Evolutionary conservation across 2,888 invertebrate genomes (phyloP).

Genomic region (Hipparchia sbordonii): DNA sequence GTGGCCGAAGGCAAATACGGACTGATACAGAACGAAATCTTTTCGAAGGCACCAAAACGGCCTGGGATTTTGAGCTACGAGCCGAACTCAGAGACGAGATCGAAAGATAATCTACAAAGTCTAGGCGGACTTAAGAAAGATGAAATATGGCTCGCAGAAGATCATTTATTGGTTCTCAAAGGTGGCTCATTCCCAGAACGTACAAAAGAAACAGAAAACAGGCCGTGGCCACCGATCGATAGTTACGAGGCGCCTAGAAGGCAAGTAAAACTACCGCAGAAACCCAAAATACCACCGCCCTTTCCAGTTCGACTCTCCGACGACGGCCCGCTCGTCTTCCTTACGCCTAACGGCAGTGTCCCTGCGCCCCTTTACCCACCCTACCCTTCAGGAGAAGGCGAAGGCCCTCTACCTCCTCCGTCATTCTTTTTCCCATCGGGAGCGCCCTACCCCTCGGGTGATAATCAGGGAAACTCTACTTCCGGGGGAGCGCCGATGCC

Average conservation of each 20-base stretch:
- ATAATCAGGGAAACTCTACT: slow-evolving; percentile 86
- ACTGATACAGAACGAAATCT: slow-evolving; percentile 92
- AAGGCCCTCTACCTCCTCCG: slow-evolving; percentile 79
- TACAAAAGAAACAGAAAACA: slow-evolving; percentile 70
- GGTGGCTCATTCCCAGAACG: slow-evolving; percentile 88
- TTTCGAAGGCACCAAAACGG: slow-evolving; percentile 86
- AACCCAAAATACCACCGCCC: slow-evolving; percentile 94
- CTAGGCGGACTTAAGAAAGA: slow-evolving; percentile 92
- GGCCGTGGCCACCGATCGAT: slow-evolving; percentile 91
- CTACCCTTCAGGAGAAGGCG: slow-evolving; percentile 85
- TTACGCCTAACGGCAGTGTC: slow-evolving; percentile 90
- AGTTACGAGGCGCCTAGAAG: slow-evolving; percentile 91
- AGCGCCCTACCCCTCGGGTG: slow-evolving; percentile 81
- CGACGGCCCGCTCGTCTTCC: slow-evolving; percentile 93
- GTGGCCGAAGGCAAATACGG: slow-evolving; percentile 96
- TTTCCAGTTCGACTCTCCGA: slow-evolving; percentile 95
- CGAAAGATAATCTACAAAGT: slow-evolving; percentile 90
- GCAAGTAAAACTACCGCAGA: slow-evolving; percentile 92
- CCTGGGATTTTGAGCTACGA: slow-evolving; percentile 93
- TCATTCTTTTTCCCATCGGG: slow-evolving; percentile 84
- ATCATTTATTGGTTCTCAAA: slow-evolving; percentile 91
- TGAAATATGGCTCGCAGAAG: slow-evolving; percentile 95
- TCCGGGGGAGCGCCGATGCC: slow-evolving; percentile 85
- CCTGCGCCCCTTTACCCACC: slow-evolving; percentile 87
- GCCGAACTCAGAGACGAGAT: slow-evolving; percentile 89